Evolutionary conservation across 1,140 invertebrate species (phyloP), one percentile per base, ranked within the genome.

Genomic region (Neodiprion pinetum): DNA sequence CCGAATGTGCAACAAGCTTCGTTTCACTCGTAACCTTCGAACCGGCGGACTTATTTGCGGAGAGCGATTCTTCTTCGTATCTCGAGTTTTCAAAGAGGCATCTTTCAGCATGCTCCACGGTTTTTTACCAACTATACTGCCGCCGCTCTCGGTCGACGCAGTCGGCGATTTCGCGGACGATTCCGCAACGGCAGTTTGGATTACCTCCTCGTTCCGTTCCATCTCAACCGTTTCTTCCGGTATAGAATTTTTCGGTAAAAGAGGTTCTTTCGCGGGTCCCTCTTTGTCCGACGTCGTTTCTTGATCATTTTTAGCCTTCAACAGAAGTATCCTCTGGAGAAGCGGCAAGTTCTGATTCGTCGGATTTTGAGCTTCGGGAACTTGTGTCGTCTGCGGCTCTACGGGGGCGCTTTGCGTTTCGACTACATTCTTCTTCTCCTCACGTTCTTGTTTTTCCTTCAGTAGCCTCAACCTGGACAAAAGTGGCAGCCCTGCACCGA

Each of bases 401-500:
- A 77, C 3, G 81, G 83, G 0, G 72, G 11, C 9, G 68, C 40
- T 23, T 67, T 40, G 70, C 79, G 61, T 83, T 79, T 89, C 89
- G 86, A 89, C 90, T 81, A 91, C 89, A 77, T 84, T 90, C 73
- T 86, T 85, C 87, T 84, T 92, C 88, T 90, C 88, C 53, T 91
- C 91, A 9, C 91, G 88, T 68, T 95, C 95, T 85, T 96, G 94
- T 84, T 96, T 96, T 81, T 96, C 95, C 81, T 96, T 96, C 0
- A 97, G 88, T 9, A 96, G 85, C 79, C 95, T 93, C 9, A 97
- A 85, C 70, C 95, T 87, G 17, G 94, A 90, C 1, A 97, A 86
- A 7, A 97, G 85, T 0, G 95, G 95, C n/a, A 97, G 86, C 0
- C 95, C 95, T 0, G 95, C 94, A 8, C 95, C 95, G 48, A 96